phyloP scores from a whole-genome alignment of 1,140 invertebrate species.

The Nasonia giraulti region DNA sequence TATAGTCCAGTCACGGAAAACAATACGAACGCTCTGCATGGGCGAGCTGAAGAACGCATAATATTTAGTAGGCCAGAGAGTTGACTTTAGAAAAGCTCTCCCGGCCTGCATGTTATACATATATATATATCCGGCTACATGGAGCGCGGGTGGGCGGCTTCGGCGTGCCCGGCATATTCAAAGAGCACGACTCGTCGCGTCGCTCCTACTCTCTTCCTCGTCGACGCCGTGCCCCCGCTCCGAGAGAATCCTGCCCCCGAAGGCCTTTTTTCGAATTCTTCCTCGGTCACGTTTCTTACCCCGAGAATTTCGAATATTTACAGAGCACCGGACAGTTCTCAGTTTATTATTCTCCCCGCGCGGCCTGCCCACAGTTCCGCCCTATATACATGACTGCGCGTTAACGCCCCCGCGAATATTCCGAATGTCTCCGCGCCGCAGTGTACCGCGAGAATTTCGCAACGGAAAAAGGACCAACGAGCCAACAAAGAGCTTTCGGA shows the following conservation, averaged over 20 bases:
- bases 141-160: not conserved
- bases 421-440: not conserved
- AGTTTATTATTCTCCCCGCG: conserved; percentile 42
- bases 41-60: not conserved
- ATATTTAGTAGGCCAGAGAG: not conserved
- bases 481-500: not conserved
- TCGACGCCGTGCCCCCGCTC: not conserved
- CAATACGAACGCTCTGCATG: not conserved
- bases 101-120: not conserved
- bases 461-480: not conserved
- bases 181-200: conserved; percentile 26
- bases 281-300: conserved; percentile 36
- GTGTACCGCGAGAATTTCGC: not conserved
- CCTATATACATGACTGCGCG: not conserved
- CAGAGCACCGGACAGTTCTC: conserved; percentile 38
- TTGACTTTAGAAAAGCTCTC: not conserved
- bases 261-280: conserved; percentile 36
- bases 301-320: conserved; percentile 47
- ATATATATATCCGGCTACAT: not conserved
- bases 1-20: not conserved
- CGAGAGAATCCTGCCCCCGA: not conserved
- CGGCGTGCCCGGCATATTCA: conserved; percentile 46
- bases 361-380: not conserved
- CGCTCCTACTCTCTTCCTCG: not conserved
- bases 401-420: conserved; percentile 33